A percentile compares a stretch with the other conserved stretches of the same genome.
phyloP scores from a whole-genome alignment of 2,888 invertebrate genomes.

The Euplexia lucipara region DNA sequence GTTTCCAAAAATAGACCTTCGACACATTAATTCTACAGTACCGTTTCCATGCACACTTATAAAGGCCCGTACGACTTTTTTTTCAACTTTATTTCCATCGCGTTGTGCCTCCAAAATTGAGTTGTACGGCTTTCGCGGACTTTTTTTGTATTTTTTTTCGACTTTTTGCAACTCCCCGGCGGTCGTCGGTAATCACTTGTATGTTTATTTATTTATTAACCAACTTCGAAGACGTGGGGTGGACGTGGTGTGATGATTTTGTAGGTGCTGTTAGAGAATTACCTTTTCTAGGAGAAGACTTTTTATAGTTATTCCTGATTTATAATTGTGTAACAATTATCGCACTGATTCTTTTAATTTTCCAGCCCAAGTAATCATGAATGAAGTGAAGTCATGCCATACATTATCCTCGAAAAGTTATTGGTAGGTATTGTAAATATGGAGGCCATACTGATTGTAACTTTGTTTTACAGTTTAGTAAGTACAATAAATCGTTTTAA shows the following conservation, averaged over 20 bases:
- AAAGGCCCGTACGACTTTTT: constrained; percentile 79
- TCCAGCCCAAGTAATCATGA: no score
- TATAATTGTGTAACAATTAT: no score
- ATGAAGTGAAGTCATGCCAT: no score
- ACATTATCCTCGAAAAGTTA: no score
- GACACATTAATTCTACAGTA: constrained; percentile 14
- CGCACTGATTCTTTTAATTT: no score
- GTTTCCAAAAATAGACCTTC: background rate
- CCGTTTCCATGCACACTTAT: constrained; percentile 71
- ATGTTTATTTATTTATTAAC: constrained; percentile 87
- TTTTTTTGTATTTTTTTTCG: constrained; percentile 72
- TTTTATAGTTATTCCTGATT: no score
- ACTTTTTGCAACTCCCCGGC: constrained; percentile 84
- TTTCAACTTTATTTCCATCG: constrained; percentile 84
- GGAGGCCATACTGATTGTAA: no score
- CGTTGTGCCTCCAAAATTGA: constrained; percentile 89
- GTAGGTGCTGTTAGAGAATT: constrained; percentile 9
- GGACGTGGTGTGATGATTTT: constrained; percentile 48
- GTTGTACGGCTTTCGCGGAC: constrained; percentile 86
- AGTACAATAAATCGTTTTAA: no score
- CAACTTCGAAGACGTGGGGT: constrained; percentile 62
- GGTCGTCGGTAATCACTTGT: constrained; percentile 86
- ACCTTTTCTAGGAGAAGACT: background rate
- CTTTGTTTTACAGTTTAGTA: no score
- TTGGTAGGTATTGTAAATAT: no score